Conservation (phyloP, 2,113 vertebrate genomes). For the Chroicocephalus ridibundus region DNA sequence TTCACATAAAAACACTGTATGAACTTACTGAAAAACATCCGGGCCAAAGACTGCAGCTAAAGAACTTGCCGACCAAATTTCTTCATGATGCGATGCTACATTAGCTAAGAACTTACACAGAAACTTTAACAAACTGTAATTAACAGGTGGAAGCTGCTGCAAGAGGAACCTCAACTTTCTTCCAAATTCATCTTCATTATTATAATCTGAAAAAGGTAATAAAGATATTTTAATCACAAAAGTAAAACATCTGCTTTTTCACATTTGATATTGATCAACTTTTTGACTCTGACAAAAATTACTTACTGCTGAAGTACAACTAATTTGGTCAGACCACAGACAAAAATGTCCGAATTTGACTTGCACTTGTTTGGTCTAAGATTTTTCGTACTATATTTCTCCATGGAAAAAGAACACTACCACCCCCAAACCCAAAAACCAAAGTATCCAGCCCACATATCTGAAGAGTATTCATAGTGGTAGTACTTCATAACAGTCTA, state of each 20-base stretch:
- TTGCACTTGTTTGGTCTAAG: neutral
- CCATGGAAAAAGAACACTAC: neutral
- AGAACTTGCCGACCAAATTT: constrained; percentile 90
- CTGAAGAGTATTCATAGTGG: neutral
- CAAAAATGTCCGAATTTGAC: neutral
- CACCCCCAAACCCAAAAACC: neutral
- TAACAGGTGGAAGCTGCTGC: constrained; percentile 95
- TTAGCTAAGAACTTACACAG: constrained; percentile 94
- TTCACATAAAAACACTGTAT: neutral
- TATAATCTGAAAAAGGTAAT: constrained; percentile 85
- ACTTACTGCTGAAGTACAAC: neutral
- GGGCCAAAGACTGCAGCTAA: constrained; percentile 96
- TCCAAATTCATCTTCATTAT: constrained; percentile 93
- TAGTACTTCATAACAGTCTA: neutral
- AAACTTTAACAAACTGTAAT: constrained; percentile 95
- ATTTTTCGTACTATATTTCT: neutral
- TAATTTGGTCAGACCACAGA: neutral
- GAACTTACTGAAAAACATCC: constrained; percentile 95
- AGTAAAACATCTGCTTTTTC: constrained; percentile 32
- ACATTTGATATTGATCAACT: neutral
- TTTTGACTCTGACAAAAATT: neutral
- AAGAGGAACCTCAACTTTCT: constrained; percentile 94
- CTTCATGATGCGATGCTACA: constrained; percentile 92
- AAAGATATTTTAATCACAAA: constrained; percentile 32
- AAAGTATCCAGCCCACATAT: neutral